Percentiles rank a stretch among this genome's conserved stretches.
phyloP scores from a whole-genome alignment of 2,888 invertebrate genomes.

The Cephus sareptanus region DNA sequence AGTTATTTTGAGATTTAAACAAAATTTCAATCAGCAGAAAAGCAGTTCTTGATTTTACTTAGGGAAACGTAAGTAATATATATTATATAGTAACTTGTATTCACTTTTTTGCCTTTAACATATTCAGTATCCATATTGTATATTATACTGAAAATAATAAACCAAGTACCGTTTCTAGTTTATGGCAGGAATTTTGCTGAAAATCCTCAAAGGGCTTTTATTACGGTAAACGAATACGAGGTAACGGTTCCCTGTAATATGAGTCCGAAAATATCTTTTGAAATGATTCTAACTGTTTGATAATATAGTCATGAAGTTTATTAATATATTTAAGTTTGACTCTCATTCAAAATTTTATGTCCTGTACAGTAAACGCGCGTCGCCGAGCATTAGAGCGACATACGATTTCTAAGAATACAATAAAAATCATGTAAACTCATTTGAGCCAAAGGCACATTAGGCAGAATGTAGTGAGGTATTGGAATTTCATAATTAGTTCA shows the following conservation, averaged over 20 bases:
- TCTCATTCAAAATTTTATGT: background rate
- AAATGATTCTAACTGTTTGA: background rate
- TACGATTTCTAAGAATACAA: background rate
- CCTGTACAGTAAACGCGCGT: background rate
- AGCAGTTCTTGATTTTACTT: background rate
- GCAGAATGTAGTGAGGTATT: background rate
- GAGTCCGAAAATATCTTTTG: background rate
- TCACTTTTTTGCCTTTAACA: background rate
- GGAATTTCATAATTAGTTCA: background rate
- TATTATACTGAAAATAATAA: background rate
- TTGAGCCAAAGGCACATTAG: background rate
- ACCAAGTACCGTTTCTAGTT: background rate
- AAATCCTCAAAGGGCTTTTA: background rate
- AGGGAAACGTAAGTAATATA: background rate
- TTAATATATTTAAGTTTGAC: background rate
- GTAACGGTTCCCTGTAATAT: background rate
- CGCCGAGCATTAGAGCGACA: background rate
- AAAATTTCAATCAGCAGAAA: background rate
- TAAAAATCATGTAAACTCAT: background rate
- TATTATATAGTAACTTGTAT: background rate
- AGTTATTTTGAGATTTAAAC: background rate
- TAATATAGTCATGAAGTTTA: background rate
- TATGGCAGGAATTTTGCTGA: background rate
- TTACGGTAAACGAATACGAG: background rate
- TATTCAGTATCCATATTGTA: background rate